Evolutionary conservation across 1,140 invertebrate species (phyloP).

Genomic region (Lerema accius): DNA sequence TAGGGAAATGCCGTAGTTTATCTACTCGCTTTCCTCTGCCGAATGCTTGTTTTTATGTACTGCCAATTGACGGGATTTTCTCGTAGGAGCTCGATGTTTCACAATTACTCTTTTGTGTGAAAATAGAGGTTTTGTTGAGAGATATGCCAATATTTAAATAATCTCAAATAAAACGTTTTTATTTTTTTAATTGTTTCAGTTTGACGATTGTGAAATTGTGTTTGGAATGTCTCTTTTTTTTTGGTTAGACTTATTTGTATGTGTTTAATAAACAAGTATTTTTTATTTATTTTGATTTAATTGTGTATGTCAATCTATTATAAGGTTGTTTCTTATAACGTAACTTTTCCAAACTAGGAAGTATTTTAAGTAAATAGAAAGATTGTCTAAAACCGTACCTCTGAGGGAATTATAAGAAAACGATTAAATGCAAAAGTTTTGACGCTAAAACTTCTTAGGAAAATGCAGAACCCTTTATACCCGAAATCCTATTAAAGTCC

Average conservation of each 20-base stretch:
- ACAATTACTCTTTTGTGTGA: constrained; percentile 8
- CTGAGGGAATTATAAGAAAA: no score
- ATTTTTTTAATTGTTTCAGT: constrained; percentile 9
- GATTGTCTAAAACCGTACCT: no score
- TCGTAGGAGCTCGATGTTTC: not conserved
- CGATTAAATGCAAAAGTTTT: not conserved
- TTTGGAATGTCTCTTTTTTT: no score
- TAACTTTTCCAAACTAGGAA: no score
- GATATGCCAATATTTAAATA: constrained; percentile 11
- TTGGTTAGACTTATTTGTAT: no score
- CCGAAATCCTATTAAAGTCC: constrained; percentile 25
- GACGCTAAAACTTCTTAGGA: not conserved
- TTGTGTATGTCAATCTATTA: no score
- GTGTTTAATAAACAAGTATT: no score
- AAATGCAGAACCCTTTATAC: not conserved
- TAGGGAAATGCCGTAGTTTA: constrained; percentile 48
- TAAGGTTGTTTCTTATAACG: no score
- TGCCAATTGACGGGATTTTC: constrained; percentile 29
- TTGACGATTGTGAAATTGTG: not conserved
- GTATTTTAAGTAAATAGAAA: no score
- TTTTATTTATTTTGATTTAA: no score
- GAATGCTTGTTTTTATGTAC: constrained; percentile 34
- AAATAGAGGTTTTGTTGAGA: constrained; percentile 3
- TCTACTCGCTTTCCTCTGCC: constrained; percentile 29
- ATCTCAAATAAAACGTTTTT: constrained; percentile 8